Base-by-base conservation (phyloP, 2,797 vertebrate species). In the Tadarida brasiliensis region DNA sequence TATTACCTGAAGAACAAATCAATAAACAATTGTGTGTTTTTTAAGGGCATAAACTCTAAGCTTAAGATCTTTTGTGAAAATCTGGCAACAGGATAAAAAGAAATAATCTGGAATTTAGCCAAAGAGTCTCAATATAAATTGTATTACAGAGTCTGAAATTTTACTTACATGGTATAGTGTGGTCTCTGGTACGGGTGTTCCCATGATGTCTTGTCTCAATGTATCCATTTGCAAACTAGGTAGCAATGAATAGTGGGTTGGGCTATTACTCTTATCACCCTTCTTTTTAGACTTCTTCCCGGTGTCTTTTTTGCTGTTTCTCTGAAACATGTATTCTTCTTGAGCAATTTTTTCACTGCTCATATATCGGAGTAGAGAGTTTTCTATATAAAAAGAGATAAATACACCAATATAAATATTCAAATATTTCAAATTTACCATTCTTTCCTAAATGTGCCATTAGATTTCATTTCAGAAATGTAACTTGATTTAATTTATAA, bases 211-310 rank as follows among this genome's bases (percentile, higher is more conserved):
- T 98, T 99, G 99, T 74, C 99, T 98, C 95, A 99, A 47, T 24
- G 99, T 99, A 68, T 99, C 99, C 98, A 99, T 99, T 98, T 99
- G 99, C 97, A 99, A 99, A 98, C 99, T 99, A 73, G 99, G 98
- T 89, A 99, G 98, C 49, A 99, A 98, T 0, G 99, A 99, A 84
- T 99, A 99, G 98, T 99, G 99, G 98, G 99, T 99, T 93, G 99
- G 99, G 97, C 99, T 99, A 96, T 98, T 99, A 51, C 99, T 99
- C 98, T 99, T 99, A 96, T 99, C 99, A 91, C 99, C 99, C 88
- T 99, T 99, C 98, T 99, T 99, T 98, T 99, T 99, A 65, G 99
- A 98, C 57, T 99, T 99, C 97, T 99, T 99, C 17, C 99, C 99
- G 1, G 99, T 99, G 98, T 99, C 99, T 97, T 99, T 99, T 98